Conservation (phyloP, 2,888 invertebrate species). For the Drosophila planitibia region DNA sequence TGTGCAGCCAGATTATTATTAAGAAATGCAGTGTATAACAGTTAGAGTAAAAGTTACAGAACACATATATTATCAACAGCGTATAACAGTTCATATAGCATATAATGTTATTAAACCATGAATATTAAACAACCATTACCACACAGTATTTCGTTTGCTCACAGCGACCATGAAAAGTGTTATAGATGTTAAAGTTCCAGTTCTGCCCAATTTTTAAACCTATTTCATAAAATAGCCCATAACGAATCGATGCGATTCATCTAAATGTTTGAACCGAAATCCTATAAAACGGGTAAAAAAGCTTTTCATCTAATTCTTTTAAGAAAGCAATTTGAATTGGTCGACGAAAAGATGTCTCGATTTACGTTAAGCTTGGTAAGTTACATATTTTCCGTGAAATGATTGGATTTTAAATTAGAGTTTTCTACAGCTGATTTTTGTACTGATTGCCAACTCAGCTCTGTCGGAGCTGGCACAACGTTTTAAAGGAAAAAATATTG, state of each 20-base stretch:
- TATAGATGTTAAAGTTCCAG: neutral
- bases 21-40: neutral
- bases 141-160: conserved; percentile 34
- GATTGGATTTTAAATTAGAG: neutral
- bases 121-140: conserved; percentile 39
- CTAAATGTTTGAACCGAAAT: neutral
- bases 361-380: conserved; percentile 18
- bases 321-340: neutral
- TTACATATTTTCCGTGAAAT: neutral
- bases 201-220: conserved; percentile 6
- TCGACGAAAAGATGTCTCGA: conserved; percentile 10
- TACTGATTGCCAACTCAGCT: conserved; percentile 4
- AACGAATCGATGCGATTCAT: conserved; percentile 50
- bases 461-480: neutral
- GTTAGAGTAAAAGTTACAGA: neutral
- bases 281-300: conserved; percentile 22
- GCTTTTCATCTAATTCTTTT: neutral
- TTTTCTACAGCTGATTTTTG: conserved; percentile 8
- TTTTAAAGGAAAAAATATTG: neutral
- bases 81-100: neutral
- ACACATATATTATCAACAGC: neutral
- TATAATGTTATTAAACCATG: neutral
- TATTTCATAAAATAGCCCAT: conserved; percentile 34
- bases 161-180: conserved; percentile 25
- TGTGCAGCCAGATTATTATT: neutral